These are phyloP conservation scores for Branchipolynoe longqiensis DNA, from an alignment of 2,888 invertebrate species.

Conservation along the genomic window DNA sequence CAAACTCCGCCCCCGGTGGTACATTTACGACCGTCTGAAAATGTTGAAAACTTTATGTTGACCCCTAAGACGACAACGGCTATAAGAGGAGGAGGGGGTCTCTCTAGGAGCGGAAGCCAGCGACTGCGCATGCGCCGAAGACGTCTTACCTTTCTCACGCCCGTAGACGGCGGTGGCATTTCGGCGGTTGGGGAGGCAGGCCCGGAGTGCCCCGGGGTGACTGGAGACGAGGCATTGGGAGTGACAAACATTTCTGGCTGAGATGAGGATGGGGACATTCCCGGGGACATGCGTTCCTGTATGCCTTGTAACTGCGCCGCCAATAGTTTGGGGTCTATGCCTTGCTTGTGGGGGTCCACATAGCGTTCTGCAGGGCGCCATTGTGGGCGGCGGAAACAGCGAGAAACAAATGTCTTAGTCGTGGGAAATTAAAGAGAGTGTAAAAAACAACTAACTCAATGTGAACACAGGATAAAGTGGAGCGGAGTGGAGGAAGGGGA, in stretches of 20 bases:
- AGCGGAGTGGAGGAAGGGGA: too few relatives aligned
- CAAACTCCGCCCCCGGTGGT: too few relatives aligned
- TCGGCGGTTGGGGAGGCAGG: slow-evolving; percentile 63
- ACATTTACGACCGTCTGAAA: too few relatives aligned
- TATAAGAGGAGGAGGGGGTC: not conserved
- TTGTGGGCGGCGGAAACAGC: slow-evolving; percentile 35
- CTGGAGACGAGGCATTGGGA: slow-evolving; percentile 77
- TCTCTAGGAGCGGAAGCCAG: slow-evolving; percentile 44
- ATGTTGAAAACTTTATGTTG: not conserved
- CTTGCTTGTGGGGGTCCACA: slow-evolving; percentile 67
- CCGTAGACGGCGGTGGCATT: slow-evolving; percentile 51
- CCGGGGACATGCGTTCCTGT: slow-evolving; percentile 74
- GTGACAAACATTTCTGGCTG: slow-evolving; percentile 77
- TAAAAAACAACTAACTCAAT: slow-evolving; percentile 36
- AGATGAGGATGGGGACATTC: slow-evolving; percentile 77
- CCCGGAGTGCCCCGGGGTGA: slow-evolving; percentile 72
- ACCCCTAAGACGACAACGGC: not conserved
- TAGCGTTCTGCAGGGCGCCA: slow-evolving; percentile 61
- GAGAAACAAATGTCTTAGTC: slow-evolving; percentile 53
- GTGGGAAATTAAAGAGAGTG: slow-evolving; percentile 15
- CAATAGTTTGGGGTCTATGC: slow-evolving; percentile 77
- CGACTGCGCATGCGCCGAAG: not conserved
- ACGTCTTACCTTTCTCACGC: slow-evolving; percentile 58
- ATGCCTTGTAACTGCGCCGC: slow-evolving; percentile 79
- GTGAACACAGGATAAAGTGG: slow-evolving; percentile 3